Evolutionary conservation across 2,888 invertebrate species (phyloP).

Genomic region (Agriopis marginaria): DNA sequence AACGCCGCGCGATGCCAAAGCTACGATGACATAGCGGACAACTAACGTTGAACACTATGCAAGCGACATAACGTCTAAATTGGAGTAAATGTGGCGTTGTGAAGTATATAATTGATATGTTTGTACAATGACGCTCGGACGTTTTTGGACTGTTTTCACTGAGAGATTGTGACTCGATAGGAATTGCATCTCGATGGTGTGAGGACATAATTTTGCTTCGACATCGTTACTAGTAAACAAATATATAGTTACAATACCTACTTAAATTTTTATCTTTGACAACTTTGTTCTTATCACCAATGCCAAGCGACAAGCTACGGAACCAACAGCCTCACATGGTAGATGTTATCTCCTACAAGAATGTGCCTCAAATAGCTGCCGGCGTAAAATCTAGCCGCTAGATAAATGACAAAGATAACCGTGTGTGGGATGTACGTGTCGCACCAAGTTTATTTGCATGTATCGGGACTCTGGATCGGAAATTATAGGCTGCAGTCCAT

Average conservation of each 20-base stretch:
- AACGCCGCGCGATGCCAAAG: too few relatives aligned
- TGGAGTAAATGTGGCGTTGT: too few relatives aligned
- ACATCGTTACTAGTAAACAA: background rate
- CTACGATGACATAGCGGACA: too few relatives aligned
- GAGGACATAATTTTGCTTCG: too few relatives aligned
- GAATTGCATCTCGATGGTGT: too few relatives aligned
- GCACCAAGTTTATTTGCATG: constrained; percentile 42
- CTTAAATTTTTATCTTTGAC: background rate
- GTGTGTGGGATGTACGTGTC: constrained; percentile 42
- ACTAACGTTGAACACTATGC: too few relatives aligned
- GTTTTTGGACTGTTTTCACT: too few relatives aligned
- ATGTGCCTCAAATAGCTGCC: constrained; percentile 27
- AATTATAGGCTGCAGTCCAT: constrained; percentile 24
- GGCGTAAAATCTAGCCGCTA: constrained; percentile 56
- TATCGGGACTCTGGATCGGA: constrained; percentile 44
- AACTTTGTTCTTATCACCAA: background rate
- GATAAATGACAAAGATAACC: constrained; percentile 70
- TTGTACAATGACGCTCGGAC: too few relatives aligned
- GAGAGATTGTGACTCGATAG: too few relatives aligned
- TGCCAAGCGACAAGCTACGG: background rate
- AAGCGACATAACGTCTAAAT: too few relatives aligned
- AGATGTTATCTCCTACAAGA: constrained; percentile 29
- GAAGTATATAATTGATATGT: too few relatives aligned
- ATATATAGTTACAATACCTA: background rate
- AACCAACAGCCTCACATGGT: constrained; percentile 5